phyloP scores from a whole-genome alignment of 2,888 invertebrate species.

The Busseola fusca region DNA sequence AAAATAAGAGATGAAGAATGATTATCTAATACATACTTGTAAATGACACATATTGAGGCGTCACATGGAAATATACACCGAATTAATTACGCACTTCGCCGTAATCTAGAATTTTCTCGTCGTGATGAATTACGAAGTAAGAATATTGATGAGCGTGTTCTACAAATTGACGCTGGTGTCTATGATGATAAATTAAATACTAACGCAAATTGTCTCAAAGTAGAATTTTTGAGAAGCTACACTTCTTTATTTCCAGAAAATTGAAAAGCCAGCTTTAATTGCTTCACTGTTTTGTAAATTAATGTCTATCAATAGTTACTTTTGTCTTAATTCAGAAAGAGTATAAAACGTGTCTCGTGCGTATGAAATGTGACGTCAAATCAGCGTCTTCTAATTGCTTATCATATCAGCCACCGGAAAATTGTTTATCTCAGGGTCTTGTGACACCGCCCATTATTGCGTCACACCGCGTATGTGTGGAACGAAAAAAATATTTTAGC shows the following conservation, averaged over 20 bases:
- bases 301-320: conserved; percentile 19
- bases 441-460: conserved; percentile 41
- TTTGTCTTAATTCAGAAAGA: conserved; percentile 17
- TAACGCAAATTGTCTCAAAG: background rate
- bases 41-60: background rate
- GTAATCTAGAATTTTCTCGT: conserved; percentile 3
- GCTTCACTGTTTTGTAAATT: conserved; percentile 1
- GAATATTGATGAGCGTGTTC: background rate
- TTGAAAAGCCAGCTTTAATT: background rate
- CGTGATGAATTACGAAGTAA: conserved; percentile 2
- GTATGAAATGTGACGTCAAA: conserved; percentile 36
- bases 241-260: background rate
- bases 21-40: background rate
- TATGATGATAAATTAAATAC: background rate
- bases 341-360: conserved; percentile 2
- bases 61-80: conserved; percentile 1
- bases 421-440: conserved; percentile 38
- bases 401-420: conserved; percentile 48
- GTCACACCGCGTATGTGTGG: conserved; percentile 23
- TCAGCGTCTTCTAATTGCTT: conserved; percentile 7
- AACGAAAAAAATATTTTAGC: conserved; percentile 16
- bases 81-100: background rate
- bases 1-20: conserved; percentile 2
- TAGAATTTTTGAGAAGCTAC: background rate
- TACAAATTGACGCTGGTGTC: background rate